phyloP scores from a whole-genome alignment of 2,797 vertebrate species.

The Lutjanus campechanus region DNA sequence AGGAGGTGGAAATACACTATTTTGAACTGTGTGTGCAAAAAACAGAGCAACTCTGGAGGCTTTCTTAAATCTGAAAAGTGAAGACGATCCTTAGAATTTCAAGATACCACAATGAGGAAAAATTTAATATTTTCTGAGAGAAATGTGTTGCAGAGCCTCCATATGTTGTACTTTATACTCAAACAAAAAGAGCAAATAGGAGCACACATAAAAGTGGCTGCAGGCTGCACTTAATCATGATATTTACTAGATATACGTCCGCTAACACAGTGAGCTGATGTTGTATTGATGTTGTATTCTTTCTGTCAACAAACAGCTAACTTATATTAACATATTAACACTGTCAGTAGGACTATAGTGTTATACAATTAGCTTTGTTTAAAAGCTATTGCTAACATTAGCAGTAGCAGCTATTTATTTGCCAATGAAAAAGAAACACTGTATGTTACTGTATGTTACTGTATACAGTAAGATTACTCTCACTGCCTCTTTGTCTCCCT shows the following conservation, averaged over 20 bases:
- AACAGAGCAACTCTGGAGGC: constrained; percentile 29
- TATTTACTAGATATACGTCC: not conserved
- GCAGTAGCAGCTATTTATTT: too few species aligned
- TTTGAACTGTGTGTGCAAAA: constrained; percentile 28
- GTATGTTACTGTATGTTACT: not conserved
- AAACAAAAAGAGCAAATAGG: not conserved
- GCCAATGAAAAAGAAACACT: too few species aligned
- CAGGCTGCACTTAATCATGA: not conserved
- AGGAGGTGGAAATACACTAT: constrained; percentile 50
- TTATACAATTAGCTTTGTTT: too few species aligned
- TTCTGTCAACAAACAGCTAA: too few species aligned
- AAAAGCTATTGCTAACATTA: too few species aligned
- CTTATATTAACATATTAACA: too few species aligned
- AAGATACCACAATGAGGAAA: constrained; percentile 16
- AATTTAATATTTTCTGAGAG: constrained; percentile 3
- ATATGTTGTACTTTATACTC: constrained; percentile 5
- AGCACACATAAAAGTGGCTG: not conserved
- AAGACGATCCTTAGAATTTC: constrained; percentile 5
- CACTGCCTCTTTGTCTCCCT: constrained; percentile 7
- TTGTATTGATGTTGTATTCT: not conserved
- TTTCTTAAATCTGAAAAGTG: constrained; percentile 21
- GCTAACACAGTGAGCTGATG: not conserved
- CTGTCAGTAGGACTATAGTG: too few species aligned
- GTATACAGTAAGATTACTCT: not conserved
- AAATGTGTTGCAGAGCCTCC: not conserved